Base-by-base conservation (phyloP, 1,140 invertebrate species). In the Trichoplusia ni region DNA sequence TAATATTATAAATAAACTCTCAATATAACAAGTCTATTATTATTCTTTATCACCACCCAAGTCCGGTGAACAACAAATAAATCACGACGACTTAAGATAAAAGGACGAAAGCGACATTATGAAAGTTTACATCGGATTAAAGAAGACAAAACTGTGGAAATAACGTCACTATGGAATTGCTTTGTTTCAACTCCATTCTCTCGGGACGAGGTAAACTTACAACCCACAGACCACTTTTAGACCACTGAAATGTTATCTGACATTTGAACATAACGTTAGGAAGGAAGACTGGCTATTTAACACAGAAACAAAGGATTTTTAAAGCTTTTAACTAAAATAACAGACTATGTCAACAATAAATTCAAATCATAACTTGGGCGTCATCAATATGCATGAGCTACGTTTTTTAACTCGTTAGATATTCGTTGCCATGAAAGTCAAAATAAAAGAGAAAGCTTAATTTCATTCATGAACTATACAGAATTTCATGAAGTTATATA, bases 101-200 rank as follows among this genome's bases (percentile, higher is more conserved):
- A 54, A 56, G 33, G 19, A 56, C 27, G 33, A 25, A 9, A 8
- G 27, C 19, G 21, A 38, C 51, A 33, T 60, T 60, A 62, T 47
- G 44, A 62, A 62, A 62, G 51, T 56, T 56, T 56, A 62, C 31
- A 62, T 38, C 42, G 51, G 59, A 62, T 62, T 60, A 47, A 62
- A 49, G 31, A 47, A 49, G 14, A 38, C 31, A 62, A 27, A 44
- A 47, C 40, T 21, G 56, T 60, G 56, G 56, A 47, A 60, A 60
- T 60, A 19, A 31, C 29, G 29, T 42, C 33, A 49, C 31, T 16
- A 25, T 46, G 59, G 46, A 40, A 56, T 56, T 38, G 33, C 13
- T 56, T 56, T 56, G 51, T 56, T 56, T 51, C 29, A 51, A 35
- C 47, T 51, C 14, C 21, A 35, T 35, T 51, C 47, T 9, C 29